Percentiles rank a stretch among this genome's conserved stretches.
These are phyloP conservation scores for Chloroceryle inda DNA, from an alignment of 2,797 vertebrate genomes.

Conservation along the genomic window DNA sequence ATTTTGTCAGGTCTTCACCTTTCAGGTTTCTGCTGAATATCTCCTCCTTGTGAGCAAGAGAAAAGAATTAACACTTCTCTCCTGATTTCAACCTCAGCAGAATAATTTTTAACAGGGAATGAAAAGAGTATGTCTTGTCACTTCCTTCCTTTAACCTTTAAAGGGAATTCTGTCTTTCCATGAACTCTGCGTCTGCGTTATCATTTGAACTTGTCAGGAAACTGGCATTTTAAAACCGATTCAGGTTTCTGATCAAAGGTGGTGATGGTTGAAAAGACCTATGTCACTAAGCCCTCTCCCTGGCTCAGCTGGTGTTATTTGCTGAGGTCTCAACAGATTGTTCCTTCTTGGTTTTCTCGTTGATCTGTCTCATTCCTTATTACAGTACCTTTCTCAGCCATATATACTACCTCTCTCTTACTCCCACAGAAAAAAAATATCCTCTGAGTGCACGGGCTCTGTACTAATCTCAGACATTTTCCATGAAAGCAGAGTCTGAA, in stretches of 20 bases:
- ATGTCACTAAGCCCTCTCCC: background rate
- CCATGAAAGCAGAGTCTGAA: background rate
- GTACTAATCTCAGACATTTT: background rate
- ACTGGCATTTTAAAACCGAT: background rate
- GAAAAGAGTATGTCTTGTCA: background rate
- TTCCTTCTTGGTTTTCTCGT: background rate
- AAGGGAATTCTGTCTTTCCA: background rate
- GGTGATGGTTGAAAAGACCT: constrained; percentile 1
- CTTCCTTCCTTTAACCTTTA: constrained; percentile 35
- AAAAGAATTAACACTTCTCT: background rate
- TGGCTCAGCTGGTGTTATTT: background rate
- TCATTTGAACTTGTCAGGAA: background rate
- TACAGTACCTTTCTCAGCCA: background rate
- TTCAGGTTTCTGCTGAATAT: background rate
- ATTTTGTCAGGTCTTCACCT: background rate
- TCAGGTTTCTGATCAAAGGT: background rate
- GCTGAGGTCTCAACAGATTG: background rate
- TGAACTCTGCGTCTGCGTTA: background rate
- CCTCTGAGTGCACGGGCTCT: background rate
- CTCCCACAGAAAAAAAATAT: background rate
- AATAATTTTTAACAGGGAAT: background rate
- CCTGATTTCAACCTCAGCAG: background rate
- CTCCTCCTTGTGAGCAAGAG: background rate
- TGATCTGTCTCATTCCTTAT: background rate
- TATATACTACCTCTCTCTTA: background rate